Evolutionary conservation across 1,140 invertebrate species (phyloP), one percentile per base, ranked within the genome.

Genomic region (Thaumetopoea pityocampa): DNA sequence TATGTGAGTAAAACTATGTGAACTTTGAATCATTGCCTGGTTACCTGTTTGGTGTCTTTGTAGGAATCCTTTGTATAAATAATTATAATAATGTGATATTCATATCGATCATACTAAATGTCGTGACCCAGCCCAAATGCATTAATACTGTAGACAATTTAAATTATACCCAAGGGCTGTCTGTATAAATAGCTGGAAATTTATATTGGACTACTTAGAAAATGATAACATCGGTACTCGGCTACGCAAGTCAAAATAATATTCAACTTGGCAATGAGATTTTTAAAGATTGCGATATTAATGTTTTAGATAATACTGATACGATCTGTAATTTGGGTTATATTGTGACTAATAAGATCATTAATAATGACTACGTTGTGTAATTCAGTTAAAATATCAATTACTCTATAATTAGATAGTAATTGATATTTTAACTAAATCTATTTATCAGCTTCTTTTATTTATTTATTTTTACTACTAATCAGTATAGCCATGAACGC

Each of bases 201-300:
- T n/a, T n/a, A 40, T 40, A 40, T 30, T 22, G 26, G n/a, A n/a
- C n/a, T n/a, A n/a, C n/a, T 16, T n/a, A 1, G 12, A 40, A 12
- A 7, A 28, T n/a, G 37, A 40, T 40, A 40, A 30, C 12, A 40
- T 40, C 37, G 23, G 19, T 30, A 16, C 17, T 18, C 18, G 17
- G 11, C 11, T 23, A 23, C 12, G 9, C 16, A n/a, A 40, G 37
- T 22, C 37, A 40, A 40, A 40, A 30, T 40, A 40, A 30, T 19
- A 28, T 40, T 40, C 27, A 40, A 40, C 37, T 40, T 40, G 37
- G 27, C 37, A 40, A 40, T 40, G 26, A 40, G 37, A 23, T 23
- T 23, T 2, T 29, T 15, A 15, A 16, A 22, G 19, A 40, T 40
- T 40, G 27, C 27, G 37, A n/a, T n/a, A n/a, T 30, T 30, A 40